A percentile compares a stretch with the other conserved stretches of the same genome.
Evolutionary conservation across 2,888 invertebrate species (phyloP).

Genomic region (Metellina segmentata): DNA sequence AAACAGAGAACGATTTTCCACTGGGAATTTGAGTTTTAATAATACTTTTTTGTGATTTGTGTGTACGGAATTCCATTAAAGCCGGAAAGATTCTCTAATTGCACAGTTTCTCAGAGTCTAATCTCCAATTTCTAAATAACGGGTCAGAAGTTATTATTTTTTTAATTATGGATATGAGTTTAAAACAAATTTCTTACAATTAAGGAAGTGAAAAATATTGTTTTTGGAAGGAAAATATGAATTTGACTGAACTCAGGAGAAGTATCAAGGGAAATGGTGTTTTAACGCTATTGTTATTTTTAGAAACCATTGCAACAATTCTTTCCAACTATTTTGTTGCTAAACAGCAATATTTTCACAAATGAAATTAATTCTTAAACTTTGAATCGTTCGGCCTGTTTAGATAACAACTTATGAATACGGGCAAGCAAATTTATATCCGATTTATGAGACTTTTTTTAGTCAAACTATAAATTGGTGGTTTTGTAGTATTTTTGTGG

Average conservation of each 20-base stretch:
- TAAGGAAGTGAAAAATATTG: neutral
- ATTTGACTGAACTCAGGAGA: neutral
- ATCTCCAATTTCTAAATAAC: slow-evolving; percentile 1
- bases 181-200: neutral
- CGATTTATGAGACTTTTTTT: too few relatives aligned
- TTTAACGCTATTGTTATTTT: too few relatives aligned
- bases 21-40: slow-evolving; percentile 21
- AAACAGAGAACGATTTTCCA: neutral
- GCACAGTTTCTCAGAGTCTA: neutral
- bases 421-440: too few relatives aligned
- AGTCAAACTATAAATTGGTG: too few relatives aligned
- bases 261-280: neutral
- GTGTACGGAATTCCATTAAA: neutral
- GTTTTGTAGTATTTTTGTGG: too few relatives aligned
- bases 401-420: too few relatives aligned
- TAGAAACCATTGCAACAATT: too few relatives aligned
- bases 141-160: neutral
- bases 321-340: too few relatives aligned
- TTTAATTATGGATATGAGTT: neutral
- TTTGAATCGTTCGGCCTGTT: too few relatives aligned
- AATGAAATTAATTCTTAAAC: too few relatives aligned
- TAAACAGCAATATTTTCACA: too few relatives aligned
- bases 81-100: neutral
- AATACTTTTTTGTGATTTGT: slow-evolving; percentile 17
- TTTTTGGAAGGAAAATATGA: neutral